These are phyloP conservation scores for Drosophila sordidula DNA, from an alignment of 2,888 invertebrate genomes.

Conservation along the genomic window DNA sequence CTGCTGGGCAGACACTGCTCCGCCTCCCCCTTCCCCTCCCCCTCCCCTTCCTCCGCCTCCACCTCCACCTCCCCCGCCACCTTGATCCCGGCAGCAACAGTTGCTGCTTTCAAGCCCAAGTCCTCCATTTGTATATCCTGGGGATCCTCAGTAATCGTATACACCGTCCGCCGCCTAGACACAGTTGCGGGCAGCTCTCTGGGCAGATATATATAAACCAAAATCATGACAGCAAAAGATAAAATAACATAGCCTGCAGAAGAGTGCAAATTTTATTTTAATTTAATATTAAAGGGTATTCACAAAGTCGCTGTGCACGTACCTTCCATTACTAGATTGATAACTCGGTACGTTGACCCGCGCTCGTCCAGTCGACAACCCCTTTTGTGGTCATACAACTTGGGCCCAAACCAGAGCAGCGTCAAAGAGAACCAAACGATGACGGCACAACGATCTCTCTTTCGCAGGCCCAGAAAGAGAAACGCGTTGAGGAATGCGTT, in stretches of 20 bases:
- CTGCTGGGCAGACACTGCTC: conserved; percentile 4
- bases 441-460: conserved; percentile 52
- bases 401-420: conserved; percentile 47
- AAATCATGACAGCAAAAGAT: conserved; percentile 36
- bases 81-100: conserved; percentile 1
- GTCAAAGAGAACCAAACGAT: conserved; percentile 48
- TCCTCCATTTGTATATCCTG: conserved; percentile 41
- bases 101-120: conserved; percentile 2
- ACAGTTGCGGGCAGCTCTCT: background rate
- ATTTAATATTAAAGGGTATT: background rate
- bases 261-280: background rate
- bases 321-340: conserved; percentile 48
- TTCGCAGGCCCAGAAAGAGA: conserved; percentile 54
- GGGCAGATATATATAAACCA: conserved; percentile 32
- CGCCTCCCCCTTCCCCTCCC: background rate
- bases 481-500: conserved; percentile 49
- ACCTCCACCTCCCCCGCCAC: background rate
- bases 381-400: conserved; percentile 35
- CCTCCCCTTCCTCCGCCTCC: background rate
- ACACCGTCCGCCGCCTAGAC: background rate
- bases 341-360: conserved; percentile 36
- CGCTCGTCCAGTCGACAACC: conserved; percentile 40
- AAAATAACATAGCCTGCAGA: conserved; percentile 40
- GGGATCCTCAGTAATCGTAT: conserved; percentile 7
- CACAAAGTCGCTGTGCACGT: background rate